phyloP scores from a whole-genome alignment of 2,113 vertebrate genomes.

The Oncorhynchus gorbuscha region DNA sequence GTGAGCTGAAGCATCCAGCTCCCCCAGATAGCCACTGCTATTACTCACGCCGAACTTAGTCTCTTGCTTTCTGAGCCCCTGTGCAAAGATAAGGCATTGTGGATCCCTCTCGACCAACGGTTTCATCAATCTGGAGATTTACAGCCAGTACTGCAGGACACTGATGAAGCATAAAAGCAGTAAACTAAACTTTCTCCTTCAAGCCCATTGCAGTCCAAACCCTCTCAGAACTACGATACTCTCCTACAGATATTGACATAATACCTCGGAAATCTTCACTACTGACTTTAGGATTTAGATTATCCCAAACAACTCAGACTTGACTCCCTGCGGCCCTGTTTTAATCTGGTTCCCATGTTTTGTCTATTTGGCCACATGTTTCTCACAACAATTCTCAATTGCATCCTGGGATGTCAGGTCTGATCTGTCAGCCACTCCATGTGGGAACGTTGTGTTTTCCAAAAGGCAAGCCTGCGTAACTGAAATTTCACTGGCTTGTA shows the following conservation, averaged over 20 bases:
- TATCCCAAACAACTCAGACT: conserved; percentile 47
- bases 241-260: conserved; percentile 45
- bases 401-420: conserved; percentile 38
- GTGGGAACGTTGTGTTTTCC: conserved; percentile 31
- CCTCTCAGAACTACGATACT: conserved; percentile 11
- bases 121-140: conserved; percentile 73
- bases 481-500: conserved; percentile 13
- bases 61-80: conserved; percentile 60
- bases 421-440: conserved; percentile 42
- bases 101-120: conserved; percentile 54
- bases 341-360: conserved; percentile 32
- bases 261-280: conserved; percentile 61
- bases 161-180: conserved; percentile 64
- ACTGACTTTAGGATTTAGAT: conserved; percentile 9
- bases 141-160: conserved; percentile 58
- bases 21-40: conserved; percentile 44
- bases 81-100: conserved; percentile 64
- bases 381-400: conserved; percentile 53
- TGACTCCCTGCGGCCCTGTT: conserved; percentile 41
- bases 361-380: conserved; percentile 37
- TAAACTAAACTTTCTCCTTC: conserved; percentile 58
- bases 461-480: conserved; percentile 27
- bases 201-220: conserved; percentile 19
- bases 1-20: conserved; percentile 30
- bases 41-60: conserved; percentile 57